Evolutionary conservation across 2,113 vertebrate species (phyloP), one percentile per base, ranked within the genome.

Genomic region (Dunckerocampus dactyliophorus): DNA sequence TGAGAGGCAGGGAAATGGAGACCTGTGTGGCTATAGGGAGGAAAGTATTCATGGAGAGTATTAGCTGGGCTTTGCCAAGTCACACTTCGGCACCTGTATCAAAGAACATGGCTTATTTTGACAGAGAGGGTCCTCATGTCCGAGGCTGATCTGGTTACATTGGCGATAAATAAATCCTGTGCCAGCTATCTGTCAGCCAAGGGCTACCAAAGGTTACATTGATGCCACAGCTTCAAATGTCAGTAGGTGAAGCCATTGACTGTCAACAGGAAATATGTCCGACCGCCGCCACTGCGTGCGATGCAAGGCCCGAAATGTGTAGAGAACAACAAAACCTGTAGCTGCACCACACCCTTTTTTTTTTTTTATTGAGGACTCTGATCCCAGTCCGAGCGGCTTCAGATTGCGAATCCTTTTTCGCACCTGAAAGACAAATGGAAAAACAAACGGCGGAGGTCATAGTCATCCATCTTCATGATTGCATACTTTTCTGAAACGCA

Each of bases 1-100:
- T 74, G 77, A 72, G 67, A 65, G 66, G 54, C 57, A 55, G 20
- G n/a, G 61, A 37, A 57, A 47, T 19, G 49, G 55, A 50, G 20
- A 24, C 52, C 28, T 17, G 19, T 13, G 47, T 19, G 43, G 11
- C 47, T n/a, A n/a, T n/a, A 21, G 15, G 57, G 43, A 61, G 20
- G 21, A 12, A 4, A 31, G 28, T 60, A 39, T 72, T 69, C 1
- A 5, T 50, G 65, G 55, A 62, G 61, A 67, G 0, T 24, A 54
- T 37, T 34, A 42, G 60, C 53, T 49, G 48, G 0, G 16, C 15
- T 3, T 0, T 19, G 51, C 47, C 67, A 63, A 56, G 34, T 62
- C 24, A 17, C 0, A 65, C 61, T 50, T 43, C 3, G 63, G 58
- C 71, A 64, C 61, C 59, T 47, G 34, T 47, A 62, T 59, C 55